phyloP scores from a whole-genome alignment of 2,888 invertebrate species.

The Byasa hedistus region DNA sequence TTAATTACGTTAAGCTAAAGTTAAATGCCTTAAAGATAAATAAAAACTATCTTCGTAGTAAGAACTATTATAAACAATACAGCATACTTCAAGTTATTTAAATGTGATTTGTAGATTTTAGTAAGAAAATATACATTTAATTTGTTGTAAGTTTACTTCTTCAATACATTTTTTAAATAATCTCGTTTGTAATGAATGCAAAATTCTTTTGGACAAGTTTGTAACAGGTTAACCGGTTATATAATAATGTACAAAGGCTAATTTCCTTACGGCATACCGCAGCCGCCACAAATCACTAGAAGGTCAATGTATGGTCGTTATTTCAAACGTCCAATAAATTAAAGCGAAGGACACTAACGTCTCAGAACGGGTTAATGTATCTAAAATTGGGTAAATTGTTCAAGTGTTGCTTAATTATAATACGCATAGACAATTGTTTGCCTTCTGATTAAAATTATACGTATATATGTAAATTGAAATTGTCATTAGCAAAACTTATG shows the following conservation, averaged over 20 bases:
- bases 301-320: slow-evolving; percentile 22
- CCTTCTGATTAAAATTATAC: neutral
- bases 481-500: neutral
- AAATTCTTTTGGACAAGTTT: neutral
- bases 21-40: too few species aligned
- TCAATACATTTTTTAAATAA: neutral
- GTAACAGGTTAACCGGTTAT: slow-evolving; percentile 17
- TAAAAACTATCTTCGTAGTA: too few species aligned
- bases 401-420: neutral
- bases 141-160: too few species aligned
- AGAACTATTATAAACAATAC: too few species aligned
- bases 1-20: too few species aligned
- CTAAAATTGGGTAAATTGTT: neutral
- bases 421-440: neutral
- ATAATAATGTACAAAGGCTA: slow-evolving; percentile 10
- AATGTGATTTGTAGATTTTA: too few species aligned
- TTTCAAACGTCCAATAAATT: slow-evolving; percentile 4
- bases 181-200: neutral
- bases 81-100: too few species aligned
- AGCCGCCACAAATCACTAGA: slow-evolving; percentile 13
- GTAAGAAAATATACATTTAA: too few species aligned
- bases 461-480: neutral
- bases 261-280: slow-evolving; percentile 8
- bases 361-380: neutral
- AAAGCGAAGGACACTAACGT: slow-evolving; percentile 10